Conservation (phyloP, 53 echinoderm and acorn worm genomes). For the Paracentrotus lividus region DNA sequence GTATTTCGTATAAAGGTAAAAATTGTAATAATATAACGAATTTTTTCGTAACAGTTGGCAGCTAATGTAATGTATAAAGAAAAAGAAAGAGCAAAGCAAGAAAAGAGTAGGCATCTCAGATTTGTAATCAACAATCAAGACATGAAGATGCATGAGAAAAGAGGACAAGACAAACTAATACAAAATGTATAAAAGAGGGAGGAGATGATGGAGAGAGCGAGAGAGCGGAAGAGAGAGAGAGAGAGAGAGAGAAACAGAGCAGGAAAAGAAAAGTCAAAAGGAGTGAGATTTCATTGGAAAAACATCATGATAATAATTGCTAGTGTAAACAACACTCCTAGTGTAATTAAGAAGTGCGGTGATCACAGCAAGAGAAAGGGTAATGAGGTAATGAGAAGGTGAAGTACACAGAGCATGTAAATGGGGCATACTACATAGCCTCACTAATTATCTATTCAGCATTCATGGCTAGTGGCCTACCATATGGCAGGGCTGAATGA, state of each 20-base stretch:
- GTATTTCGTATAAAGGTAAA: no score
- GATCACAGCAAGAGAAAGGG: constrained; percentile 8
- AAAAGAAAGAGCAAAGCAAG: no score
- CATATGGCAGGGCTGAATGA: not conserved
- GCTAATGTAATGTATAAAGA: no score
- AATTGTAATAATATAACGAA: no score
- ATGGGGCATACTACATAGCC: constrained; percentile 29
- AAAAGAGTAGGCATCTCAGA: no score
- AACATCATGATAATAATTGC: not conserved
- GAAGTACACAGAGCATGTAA: constrained; percentile 35
- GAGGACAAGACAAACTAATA: not conserved
- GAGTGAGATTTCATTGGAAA: not conserved
- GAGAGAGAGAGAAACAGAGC: not conserved
- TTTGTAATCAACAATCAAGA: not conserved
- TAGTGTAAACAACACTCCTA: not conserved
- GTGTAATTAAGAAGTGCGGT: not conserved
- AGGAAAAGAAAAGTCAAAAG: not conserved
- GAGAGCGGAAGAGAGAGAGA: not conserved
- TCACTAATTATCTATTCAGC: constrained; percentile 34
- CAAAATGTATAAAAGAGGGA: not conserved
- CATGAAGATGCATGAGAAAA: not conserved
- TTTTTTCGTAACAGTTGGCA: no score
- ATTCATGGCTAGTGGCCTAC: constrained; percentile 9
- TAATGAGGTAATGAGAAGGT: constrained; percentile 41
- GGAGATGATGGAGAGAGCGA: not conserved